Conservation (phyloP, 1,140 invertebrate genomes). For the Drosophila azteca region DNA sequence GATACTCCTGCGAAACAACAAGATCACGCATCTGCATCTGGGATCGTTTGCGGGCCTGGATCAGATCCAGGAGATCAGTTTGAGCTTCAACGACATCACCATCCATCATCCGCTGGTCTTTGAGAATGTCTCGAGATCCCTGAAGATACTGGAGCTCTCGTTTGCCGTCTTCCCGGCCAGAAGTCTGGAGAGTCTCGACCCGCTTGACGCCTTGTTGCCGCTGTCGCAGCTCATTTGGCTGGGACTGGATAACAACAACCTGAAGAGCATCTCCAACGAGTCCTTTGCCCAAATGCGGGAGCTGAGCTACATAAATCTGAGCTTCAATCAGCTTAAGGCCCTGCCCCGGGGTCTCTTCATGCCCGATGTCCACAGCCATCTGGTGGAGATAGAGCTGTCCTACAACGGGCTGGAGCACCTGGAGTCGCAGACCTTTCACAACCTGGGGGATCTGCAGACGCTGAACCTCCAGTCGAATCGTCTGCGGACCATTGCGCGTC, state of each 20-base stretch:
- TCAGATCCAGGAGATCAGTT: conserved; percentile 91
- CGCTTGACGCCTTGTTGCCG: conserved; percentile 88
- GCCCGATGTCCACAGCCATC: conserved; percentile 88
- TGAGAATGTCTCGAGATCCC: conserved; percentile 87
- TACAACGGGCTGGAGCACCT: conserved; percentile 89
- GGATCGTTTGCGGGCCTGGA: conserved; percentile 89
- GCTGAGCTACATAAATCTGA: conserved; percentile 93
- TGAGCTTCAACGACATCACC: conserved; percentile 94
- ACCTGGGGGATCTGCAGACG: conserved; percentile 87
- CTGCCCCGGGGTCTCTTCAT: conserved; percentile 88
- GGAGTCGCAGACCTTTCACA: conserved; percentile 87
- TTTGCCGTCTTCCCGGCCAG: conserved; percentile 92
- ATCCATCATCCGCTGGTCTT: conserved; percentile 91
- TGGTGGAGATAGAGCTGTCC: conserved; percentile 90
- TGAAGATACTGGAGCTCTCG: conserved; percentile 93
- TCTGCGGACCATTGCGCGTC: conserved; percentile 85
- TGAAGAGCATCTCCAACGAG: conserved; percentile 88
- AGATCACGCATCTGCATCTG: conserved; percentile 89
- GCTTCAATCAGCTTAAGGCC: conserved; percentile 90
- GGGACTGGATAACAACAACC: conserved; percentile 94
- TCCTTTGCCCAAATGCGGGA: conserved; percentile 87
- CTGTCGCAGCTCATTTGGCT: conserved; percentile 91
- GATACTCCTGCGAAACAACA: conserved; percentile 92
- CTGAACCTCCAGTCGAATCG: conserved; percentile 89
- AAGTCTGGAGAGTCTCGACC: conserved; percentile 85